Percentiles rank a stretch among this genome's conserved stretches.
Evolutionary conservation across 2,797 vertebrate genomes (phyloP).

Genomic region (Uromys caudimaculatus): DNA sequence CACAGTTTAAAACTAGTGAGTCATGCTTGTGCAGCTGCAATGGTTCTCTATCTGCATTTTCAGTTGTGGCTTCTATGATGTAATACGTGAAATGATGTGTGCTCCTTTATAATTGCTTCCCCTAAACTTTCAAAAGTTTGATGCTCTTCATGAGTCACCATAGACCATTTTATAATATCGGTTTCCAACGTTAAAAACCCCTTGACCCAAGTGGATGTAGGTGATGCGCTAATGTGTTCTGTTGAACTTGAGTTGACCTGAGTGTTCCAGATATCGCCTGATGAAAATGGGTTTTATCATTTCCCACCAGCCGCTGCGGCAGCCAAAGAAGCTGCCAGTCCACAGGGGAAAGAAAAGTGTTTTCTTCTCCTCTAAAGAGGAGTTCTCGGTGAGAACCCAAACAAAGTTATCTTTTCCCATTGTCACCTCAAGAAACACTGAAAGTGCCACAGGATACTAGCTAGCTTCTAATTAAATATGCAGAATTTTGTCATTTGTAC

Average conservation of each 20-base stretch:
- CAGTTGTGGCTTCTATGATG: constrained; percentile 62
- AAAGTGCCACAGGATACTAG: not conserved
- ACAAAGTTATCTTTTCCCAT: constrained; percentile 9
- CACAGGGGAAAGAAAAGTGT: constrained; percentile 87
- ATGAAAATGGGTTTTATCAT: constrained; percentile 89
- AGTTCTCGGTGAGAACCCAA: constrained; percentile 80
- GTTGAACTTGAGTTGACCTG: constrained; percentile 86
- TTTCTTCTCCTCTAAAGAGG: constrained; percentile 81
- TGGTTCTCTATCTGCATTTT: constrained; percentile 55
- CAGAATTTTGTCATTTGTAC: not conserved
- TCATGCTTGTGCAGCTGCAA: constrained; percentile 68
- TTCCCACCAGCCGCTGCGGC: constrained; percentile 87
- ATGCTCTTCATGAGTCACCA: constrained; percentile 75
- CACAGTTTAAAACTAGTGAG: constrained; percentile 66
- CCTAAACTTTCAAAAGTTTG: constrained; percentile 73
- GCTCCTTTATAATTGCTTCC: constrained; percentile 72
- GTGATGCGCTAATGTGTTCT: constrained; percentile 85
- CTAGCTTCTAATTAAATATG: not conserved
- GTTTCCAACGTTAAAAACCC: constrained; percentile 87
- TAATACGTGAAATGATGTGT: constrained; percentile 75
- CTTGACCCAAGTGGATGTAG: constrained; percentile 76
- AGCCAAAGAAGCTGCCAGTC: constrained; percentile 85
- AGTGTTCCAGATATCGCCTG: constrained; percentile 86
- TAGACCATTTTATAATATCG: constrained; percentile 85
- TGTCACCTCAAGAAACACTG: not conserved